A percentile compares a stretch with the other conserved stretches of the same genome.
Evolutionary conservation across 2,113 vertebrate genomes (phyloP).

Genomic region (Leucopsar rothschildi): DNA sequence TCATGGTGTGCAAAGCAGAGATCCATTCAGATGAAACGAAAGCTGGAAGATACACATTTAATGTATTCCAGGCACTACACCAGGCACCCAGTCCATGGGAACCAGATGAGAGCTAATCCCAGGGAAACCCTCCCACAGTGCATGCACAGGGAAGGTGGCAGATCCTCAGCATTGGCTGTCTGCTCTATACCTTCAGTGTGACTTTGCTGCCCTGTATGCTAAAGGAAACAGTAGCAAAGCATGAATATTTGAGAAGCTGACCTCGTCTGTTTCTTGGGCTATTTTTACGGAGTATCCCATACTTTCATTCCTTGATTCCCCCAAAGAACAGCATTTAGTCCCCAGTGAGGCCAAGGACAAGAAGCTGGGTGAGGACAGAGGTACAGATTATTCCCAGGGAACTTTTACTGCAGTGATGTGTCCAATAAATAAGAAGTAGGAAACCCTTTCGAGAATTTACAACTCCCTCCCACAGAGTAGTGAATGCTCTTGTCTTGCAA

Average conservation of each 20-base stretch:
- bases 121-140: neutral
- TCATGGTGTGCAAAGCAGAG: neutral
- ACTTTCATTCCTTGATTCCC: neutral
- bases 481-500: accelerated
- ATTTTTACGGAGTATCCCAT: neutral
- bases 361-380: neutral
- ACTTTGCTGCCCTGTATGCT: neutral
- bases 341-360: neutral
- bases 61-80: neutral
- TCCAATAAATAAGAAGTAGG: neutral
- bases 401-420: neutral
- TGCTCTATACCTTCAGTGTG: neutral
- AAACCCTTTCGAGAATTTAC: neutral
- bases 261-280: neutral
- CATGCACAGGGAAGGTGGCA: neutral
- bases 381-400: neutral
- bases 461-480: accelerated
- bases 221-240: neutral
- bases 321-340: neutral
- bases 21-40: neutral
- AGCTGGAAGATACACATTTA: neutral
- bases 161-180: neutral
- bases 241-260: neutral
- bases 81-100: neutral
- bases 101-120: neutral